Conservation (phyloP, 2,113 vertebrate genomes). For the Jacana jacana region DNA sequence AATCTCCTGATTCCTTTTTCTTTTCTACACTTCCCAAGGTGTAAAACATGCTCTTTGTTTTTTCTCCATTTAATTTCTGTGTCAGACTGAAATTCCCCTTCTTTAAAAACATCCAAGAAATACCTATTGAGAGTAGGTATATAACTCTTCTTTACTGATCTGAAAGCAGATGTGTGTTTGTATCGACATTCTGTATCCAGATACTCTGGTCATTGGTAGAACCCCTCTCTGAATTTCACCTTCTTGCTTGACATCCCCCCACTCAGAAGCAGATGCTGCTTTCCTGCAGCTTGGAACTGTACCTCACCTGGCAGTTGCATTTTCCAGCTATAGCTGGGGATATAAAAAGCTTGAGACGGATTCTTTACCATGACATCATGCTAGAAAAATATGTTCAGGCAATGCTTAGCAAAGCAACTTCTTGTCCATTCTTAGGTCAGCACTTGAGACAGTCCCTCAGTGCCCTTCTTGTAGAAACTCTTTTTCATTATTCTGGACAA, state of each 20-base stretch:
- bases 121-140: not conserved
- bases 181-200: not conserved
- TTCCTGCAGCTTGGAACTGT: not conserved
- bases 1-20: not conserved
- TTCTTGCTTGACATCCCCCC: not conserved
- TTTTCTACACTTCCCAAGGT: not conserved
- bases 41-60: not conserved
- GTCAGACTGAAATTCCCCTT: not conserved
- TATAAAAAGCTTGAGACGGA: not conserved
- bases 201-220: not conserved
- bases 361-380: not conserved
- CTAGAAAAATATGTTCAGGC: not conserved
- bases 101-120: not conserved
- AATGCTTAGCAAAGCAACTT: not conserved
- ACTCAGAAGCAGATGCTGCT: not conserved
- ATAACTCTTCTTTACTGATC: not conserved
- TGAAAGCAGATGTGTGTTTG: not conserved
- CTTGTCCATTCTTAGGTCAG: not conserved
- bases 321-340: not conserved
- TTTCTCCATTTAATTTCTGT: not conserved
- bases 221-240: not conserved
- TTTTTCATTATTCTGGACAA: not conserved
- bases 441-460: not conserved
- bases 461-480: not conserved
- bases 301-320: fast-evolving